Evolutionary conservation across 2,113 vertebrate species (phyloP).

Genomic region (Onychostoma macrolepis): DNA sequence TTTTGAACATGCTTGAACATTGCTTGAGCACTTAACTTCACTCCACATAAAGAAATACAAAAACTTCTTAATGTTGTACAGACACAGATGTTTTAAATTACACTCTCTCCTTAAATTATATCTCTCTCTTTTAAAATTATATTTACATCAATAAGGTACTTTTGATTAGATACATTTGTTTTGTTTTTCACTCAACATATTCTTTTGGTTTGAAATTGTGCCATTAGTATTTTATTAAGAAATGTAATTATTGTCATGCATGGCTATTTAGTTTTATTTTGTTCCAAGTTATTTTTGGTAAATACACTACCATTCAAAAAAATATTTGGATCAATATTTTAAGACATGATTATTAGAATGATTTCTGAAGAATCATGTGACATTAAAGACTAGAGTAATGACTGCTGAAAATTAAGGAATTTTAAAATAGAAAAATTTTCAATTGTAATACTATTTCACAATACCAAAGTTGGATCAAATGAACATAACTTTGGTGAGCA

Average conservation of each 20-base stretch:
- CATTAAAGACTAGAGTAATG: neutral
- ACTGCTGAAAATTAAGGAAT: neutral
- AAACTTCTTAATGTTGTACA: no score
- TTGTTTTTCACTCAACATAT: neutral
- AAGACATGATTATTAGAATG: no score
- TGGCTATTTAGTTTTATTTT: neutral
- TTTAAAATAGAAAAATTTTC: neutral
- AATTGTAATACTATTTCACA: neutral
- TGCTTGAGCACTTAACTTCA: no score
- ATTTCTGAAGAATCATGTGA: neutral
- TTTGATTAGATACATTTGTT: neutral
- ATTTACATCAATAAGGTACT: slow-evolving; percentile 3
- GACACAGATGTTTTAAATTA: no score
- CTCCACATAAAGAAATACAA: no score
- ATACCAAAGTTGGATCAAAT: no score
- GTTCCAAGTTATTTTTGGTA: neutral
- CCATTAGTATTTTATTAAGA: neutral
- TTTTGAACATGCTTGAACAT: no score
- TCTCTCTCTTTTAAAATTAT: neutral
- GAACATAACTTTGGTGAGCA: no score
- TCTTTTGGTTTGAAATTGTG: neutral
- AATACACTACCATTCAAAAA: neutral
- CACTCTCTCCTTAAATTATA: no score
- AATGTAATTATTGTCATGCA: neutral
- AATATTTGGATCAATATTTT: no score